Evolutionary conservation across 2,888 invertebrate species (phyloP).

Genomic region (Zele albiditarsus): DNA sequence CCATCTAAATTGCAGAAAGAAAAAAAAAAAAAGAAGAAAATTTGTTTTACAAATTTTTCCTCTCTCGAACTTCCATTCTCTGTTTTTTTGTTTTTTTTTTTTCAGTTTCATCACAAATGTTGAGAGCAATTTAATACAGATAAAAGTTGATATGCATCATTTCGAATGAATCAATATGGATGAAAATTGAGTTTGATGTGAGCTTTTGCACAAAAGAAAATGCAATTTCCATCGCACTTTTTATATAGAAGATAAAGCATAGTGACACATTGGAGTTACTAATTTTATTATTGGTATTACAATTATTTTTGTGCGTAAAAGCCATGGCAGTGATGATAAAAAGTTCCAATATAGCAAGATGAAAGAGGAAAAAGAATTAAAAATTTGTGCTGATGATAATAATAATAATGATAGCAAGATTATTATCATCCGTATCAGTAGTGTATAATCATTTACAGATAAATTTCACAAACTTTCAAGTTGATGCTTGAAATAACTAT

Average conservation of each 20-base stretch:
- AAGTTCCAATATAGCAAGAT: background rate
- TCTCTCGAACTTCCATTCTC: too few species aligned
- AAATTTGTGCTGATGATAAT: background rate
- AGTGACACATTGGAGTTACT: conserved; percentile 43
- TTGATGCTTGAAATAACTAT: background rate
- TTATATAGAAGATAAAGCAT: conserved; percentile 46
- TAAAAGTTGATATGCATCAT: background rate
- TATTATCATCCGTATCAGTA: background rate
- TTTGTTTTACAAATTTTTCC: too few species aligned
- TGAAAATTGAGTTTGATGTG: conserved; percentile 16
- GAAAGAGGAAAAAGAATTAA: background rate
- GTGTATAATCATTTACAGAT: background rate
- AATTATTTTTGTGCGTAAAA: background rate
- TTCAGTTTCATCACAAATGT: background rate
- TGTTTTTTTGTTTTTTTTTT: background rate
- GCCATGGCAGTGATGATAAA: background rate
- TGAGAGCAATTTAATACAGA: background rate
- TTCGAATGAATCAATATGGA: conserved; percentile 9
- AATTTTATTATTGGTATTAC: conserved; percentile 43
- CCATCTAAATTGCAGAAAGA: too few species aligned
- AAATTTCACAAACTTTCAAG: background rate
- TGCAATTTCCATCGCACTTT: conserved; percentile 39
- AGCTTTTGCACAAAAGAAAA: conserved; percentile 18
- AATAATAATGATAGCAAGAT: background rate
- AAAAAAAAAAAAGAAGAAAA: too few species aligned